Base-by-base conservation (phyloP, 2,797 vertebrate species). In the Pangasius mekongensis region DNA sequence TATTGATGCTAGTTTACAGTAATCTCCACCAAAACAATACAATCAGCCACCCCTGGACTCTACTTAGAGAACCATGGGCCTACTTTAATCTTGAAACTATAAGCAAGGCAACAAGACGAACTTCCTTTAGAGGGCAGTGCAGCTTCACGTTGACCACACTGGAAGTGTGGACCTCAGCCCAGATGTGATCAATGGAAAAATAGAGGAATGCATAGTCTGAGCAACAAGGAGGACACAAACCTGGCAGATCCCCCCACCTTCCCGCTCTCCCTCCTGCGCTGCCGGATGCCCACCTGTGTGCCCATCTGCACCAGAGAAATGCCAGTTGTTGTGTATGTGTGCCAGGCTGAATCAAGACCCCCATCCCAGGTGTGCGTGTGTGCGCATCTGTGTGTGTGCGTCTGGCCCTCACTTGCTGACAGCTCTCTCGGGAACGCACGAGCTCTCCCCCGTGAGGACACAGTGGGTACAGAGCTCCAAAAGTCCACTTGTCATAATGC, bases 261-360 rank as follows among this genome's bases (percentile, higher is more conserved):
- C 84, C 84, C 39, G 71, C 78, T 27, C 88, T 86, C 87, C 88
- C 86, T 89, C 84, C 91, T 88, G 91, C 27, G 62, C 87, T 91
- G 84, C 91, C 85, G 87, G 84, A 86, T 94, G 92, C 92, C 95
- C 96, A 96, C 96, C 96, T 96, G 96, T 93, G 94, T 95, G 94
- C 95, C 96, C 96, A 96, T 96, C 96, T 96, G 96, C 92, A 92
- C 90, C 91, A 91, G 90, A 93, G 92, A 93, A 92, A 91, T 83
- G 92, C 94, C 95, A 96, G 95, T 96, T 96, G 95, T 96, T 96
- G 92, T 94, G 94, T 93, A 93, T 90, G 90, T 91, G 91, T 94
- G 95, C 95, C 95, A 95, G 93, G 92, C 93, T 94, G 94, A 95
- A 94, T 95, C 94, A 95, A 94, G 93, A 93, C 69, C 84, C n/a